Evolutionary conservation across 2,797 vertebrate species (phyloP).

Genomic region (Alca torda): DNA sequence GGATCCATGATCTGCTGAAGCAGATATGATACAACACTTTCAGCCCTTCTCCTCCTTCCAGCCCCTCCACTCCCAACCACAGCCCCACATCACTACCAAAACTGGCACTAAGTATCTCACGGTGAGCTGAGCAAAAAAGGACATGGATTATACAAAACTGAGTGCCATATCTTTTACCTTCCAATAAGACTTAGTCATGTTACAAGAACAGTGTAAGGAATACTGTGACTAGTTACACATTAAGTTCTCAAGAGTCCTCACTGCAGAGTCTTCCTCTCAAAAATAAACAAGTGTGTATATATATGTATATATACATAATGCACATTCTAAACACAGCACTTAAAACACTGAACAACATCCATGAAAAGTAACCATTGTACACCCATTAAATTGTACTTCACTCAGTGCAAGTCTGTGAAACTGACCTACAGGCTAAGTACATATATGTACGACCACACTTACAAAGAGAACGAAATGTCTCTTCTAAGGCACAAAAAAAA

Average conservation of each 20-base stretch:
- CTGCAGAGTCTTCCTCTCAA: background rate
- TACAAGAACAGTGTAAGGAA: background rate
- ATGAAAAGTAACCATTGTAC: background rate
- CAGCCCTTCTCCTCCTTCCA: background rate
- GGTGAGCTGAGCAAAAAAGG: background rate
- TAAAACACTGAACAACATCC: background rate
- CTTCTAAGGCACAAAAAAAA: background rate
- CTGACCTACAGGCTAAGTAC: background rate
- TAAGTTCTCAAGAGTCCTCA: background rate
- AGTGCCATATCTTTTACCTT: background rate
- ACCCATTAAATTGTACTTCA: background rate
- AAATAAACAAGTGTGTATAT: background rate
- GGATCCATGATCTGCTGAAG: background rate
- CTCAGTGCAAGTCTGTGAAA: background rate
- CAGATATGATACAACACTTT: accelerated
- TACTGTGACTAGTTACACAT: background rate
- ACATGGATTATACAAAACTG: background rate
- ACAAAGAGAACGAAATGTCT: background rate
- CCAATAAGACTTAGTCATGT: background rate
- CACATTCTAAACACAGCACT: background rate
- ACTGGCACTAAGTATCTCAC: background rate
- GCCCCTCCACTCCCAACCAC: background rate
- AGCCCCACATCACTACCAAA: background rate
- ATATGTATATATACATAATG: accelerated
- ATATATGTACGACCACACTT: background rate